These are phyloP conservation scores for Ctenopoma kingsleyae DNA, from an alignment of 2,797 vertebrate genomes.

Conservation along the genomic window DNA sequence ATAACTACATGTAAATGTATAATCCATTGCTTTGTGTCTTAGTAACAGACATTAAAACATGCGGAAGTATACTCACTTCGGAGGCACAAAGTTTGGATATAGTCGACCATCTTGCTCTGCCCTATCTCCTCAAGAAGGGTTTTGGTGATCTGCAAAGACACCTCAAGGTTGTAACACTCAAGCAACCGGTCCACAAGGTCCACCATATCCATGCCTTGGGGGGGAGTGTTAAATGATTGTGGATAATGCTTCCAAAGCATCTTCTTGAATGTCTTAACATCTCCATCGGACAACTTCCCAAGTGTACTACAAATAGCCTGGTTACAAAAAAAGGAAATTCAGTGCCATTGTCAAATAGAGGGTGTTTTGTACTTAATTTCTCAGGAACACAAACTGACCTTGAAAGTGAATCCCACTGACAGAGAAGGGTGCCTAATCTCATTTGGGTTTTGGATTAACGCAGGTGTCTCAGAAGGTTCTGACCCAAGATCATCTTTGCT, in stretches of 20 bases:
- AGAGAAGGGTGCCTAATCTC: slow-evolving; percentile 69
- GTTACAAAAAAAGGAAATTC: slow-evolving; percentile 30
- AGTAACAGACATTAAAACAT: no score
- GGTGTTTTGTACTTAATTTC: not conserved
- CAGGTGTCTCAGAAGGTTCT: slow-evolving; percentile 31
- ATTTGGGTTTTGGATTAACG: slow-evolving; percentile 43
- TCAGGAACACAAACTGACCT: slow-evolving; percentile 56
- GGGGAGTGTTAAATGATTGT: slow-evolving; percentile 59
- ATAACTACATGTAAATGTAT: not conserved
- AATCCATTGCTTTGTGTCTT: not conserved
- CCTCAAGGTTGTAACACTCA: slow-evolving; percentile 66
- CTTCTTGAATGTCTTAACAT: slow-evolving; percentile 62
- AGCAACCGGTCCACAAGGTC: slow-evolving; percentile 79
- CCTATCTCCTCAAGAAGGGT: slow-evolving; percentile 62
- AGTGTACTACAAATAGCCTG: slow-evolving; percentile 72
- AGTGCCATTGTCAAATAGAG: not conserved
- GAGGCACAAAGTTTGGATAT: slow-evolving; percentile 63
- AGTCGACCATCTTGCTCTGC: slow-evolving; percentile 36
- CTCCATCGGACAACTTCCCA: slow-evolving; percentile 25
- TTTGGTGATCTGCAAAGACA: slow-evolving; percentile 74
- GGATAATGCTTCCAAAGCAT: slow-evolving; percentile 76
- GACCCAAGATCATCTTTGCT: slow-evolving; percentile 7
- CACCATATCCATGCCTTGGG: slow-evolving; percentile 72
- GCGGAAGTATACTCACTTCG: slow-evolving; percentile 69
- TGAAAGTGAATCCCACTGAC: slow-evolving; percentile 77